phyloP scores from a whole-genome alignment of 2,888 invertebrate genomes.

The Leptinotarsa juncta region DNA sequence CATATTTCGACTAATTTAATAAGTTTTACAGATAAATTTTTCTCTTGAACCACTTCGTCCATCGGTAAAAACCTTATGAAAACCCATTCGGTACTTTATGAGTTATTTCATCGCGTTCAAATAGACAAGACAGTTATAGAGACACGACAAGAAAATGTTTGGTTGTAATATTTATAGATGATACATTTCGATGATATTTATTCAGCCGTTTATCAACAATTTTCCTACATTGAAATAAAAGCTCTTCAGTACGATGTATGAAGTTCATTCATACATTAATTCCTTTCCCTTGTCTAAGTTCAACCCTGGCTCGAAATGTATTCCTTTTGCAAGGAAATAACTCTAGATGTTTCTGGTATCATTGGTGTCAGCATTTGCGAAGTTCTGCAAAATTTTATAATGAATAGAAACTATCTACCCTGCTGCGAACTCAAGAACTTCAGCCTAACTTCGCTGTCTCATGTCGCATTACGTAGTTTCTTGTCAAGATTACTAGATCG shows the following conservation, averaged over 20 bases:
- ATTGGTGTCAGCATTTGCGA: constrained; percentile 12
- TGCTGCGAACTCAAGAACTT: constrained; percentile 12
- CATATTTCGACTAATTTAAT: too few species aligned
- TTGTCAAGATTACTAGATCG: constrained; percentile 13
- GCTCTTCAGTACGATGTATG: not conserved
- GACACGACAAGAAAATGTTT: too few species aligned
- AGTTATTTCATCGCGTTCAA: too few species aligned
- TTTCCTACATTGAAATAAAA: too few species aligned
- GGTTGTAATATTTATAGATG: too few species aligned
- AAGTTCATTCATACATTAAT: not conserved
- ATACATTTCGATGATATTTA: too few species aligned
- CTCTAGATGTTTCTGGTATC: constrained; percentile 31
- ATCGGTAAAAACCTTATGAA: too few species aligned
- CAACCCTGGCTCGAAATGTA: constrained; percentile 3
- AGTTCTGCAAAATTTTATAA: constrained; percentile 14
- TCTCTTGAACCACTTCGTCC: too few species aligned
- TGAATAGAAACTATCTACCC: constrained; percentile 18
- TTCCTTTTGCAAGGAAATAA: constrained; percentile 22
- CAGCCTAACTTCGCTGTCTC: constrained; percentile 14
- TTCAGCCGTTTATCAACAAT: too few species aligned
- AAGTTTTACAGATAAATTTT: too few species aligned
- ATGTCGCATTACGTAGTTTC: constrained; percentile 19
- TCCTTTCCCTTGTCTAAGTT: not conserved
- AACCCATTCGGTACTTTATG: too few species aligned
- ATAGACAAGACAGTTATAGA: too few species aligned